A percentile compares a stretch with the other conserved stretches of the same genome.
These are phyloP conservation scores for Leptobrachium ailaonicum DNA, from an alignment of 2,113 vertebrate genomes.

Conservation along the genomic window DNA sequence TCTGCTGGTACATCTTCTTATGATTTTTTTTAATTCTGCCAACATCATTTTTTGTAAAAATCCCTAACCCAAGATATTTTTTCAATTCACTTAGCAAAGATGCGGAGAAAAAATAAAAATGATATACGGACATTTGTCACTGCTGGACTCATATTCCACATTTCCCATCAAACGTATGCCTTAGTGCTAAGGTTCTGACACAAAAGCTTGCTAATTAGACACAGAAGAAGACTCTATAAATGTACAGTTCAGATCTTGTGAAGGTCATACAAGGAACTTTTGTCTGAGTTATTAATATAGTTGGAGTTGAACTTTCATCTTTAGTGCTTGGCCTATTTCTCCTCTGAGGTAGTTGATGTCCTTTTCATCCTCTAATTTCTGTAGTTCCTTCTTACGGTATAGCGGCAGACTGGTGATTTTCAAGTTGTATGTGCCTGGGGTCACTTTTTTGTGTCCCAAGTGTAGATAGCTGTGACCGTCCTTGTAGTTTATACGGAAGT, in stretches of 20 bases:
- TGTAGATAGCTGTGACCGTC: slow-evolving; percentile 81
- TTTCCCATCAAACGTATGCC: slow-evolving; percentile 37
- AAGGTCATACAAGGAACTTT: slow-evolving; percentile 19
- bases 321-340: slow-evolving; percentile 78
- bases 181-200: slow-evolving; percentile 46
- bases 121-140: slow-evolving; percentile 32
- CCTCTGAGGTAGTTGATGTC: slow-evolving; percentile 81
- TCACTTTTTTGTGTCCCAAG: slow-evolving; percentile 70
- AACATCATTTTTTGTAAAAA: neutral
- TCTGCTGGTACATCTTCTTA: neutral
- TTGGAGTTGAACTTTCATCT: slow-evolving; percentile 84
- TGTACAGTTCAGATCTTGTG: slow-evolving; percentile 42
- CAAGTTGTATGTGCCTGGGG: slow-evolving; percentile 76
- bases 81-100: slow-evolving; percentile 40
- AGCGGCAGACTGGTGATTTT: slow-evolving; percentile 81
- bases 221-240: slow-evolving; percentile 51
- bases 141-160: slow-evolving; percentile 39
- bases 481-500: slow-evolving; percentile 81
- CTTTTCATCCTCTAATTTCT: slow-evolving; percentile 75
- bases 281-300: slow-evolving; percentile 74
- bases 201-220: slow-evolving; percentile 45
- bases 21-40: slow-evolving; percentile 14
- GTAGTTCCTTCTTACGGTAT: slow-evolving; percentile 72
- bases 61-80: neutral
- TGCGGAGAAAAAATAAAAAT: slow-evolving; percentile 25